Conservation (phyloP, 2,113 vertebrate genomes). For the Thunnus thynnus region DNA sequence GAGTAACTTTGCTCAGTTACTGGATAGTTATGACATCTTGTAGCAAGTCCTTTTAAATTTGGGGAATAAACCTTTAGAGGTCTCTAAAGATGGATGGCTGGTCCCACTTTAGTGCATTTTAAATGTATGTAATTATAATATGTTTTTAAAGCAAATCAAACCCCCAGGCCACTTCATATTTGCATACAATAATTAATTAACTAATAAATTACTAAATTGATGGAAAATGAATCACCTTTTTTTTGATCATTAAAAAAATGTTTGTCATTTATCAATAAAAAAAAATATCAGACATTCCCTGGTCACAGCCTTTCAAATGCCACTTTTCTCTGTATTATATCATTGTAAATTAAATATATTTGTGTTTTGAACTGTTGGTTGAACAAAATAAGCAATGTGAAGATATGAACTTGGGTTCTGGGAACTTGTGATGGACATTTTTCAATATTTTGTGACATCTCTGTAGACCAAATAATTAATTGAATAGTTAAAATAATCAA, state of each 20-base stretch:
- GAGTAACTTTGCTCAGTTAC: neutral
- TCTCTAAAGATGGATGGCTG: neutral
- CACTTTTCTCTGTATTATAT: neutral
- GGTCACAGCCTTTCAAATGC: neutral
- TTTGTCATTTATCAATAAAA: no score
- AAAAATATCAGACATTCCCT: no score
- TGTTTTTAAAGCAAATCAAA: neutral
- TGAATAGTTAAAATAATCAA: no score
- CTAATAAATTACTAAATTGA: no score
- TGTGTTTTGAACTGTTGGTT: neutral
- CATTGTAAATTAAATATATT: neutral
- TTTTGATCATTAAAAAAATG: no score
- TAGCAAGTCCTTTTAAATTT: no score
- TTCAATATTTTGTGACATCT: neutral
- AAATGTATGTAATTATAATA: neutral
- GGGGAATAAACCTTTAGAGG: no score
- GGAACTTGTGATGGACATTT: neutral
- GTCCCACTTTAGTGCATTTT: neutral
- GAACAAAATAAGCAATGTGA: neutral
- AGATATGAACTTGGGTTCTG: neutral
- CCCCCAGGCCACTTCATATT: neutral
- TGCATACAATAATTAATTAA: neutral
- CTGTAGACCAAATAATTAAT: neutral
- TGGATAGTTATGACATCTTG: neutral
- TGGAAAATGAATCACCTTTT: no score